phyloP scores from a whole-genome alignment of 2,113 vertebrate species.

The Rhizomys pruinosus region DNA sequence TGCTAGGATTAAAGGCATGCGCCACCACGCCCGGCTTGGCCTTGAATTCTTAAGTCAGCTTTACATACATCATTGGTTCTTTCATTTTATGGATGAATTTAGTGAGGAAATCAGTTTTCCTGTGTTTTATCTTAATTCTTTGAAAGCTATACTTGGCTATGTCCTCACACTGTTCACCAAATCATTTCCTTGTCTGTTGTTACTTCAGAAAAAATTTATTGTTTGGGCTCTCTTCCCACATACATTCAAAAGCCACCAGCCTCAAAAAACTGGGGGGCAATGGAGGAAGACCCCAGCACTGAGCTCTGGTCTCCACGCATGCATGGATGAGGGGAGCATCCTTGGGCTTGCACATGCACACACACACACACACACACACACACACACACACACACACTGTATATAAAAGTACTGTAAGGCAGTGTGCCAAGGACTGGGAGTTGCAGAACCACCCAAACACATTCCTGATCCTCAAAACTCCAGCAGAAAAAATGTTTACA shows the following conservation, averaged over 20 bases:
- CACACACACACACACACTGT: too few relatives aligned
- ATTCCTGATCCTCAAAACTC: background rate
- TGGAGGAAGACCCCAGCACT: too few relatives aligned
- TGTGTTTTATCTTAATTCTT: background rate
- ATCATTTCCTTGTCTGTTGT: background rate
- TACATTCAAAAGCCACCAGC: background rate
- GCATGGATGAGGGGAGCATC: background rate
- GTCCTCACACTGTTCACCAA: background rate
- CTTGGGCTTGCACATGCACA: too few relatives aligned
- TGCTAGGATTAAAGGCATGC: too few relatives aligned
- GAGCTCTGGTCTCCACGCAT: background rate
- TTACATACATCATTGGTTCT: background rate
- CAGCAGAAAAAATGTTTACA: background rate
- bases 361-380: too few relatives aligned
- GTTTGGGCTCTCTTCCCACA: background rate
- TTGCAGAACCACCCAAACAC: background rate
- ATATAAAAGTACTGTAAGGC: background rate
- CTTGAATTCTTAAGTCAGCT: constrained; percentile 9
- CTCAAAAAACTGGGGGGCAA: background rate
- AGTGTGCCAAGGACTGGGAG: background rate
- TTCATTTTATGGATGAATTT: background rate
- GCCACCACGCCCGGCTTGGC: too few relatives aligned
- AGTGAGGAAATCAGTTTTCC: background rate
- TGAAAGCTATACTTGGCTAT: background rate
- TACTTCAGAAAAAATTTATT: background rate